Percentiles rank a stretch among this genome's conserved stretches.
These are phyloP conservation scores for Tragelaphus eurycerus DNA, from an alignment of 2,797 vertebrate genomes.

Conservation along the genomic window DNA sequence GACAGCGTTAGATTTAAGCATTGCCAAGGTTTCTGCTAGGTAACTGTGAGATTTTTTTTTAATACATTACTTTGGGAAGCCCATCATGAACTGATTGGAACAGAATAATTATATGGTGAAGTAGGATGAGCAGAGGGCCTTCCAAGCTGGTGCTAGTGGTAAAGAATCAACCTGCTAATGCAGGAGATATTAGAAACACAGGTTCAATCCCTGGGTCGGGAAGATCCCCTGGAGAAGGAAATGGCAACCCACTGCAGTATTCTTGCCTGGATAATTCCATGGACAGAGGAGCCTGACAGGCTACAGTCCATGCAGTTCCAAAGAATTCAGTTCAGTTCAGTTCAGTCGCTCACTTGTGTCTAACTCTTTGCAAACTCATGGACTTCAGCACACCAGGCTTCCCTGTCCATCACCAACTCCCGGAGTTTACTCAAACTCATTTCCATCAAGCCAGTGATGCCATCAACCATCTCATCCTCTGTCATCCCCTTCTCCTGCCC, in stretches of 20 bases:
- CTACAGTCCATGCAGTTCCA: background rate
- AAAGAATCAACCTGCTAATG: background rate
- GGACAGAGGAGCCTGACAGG: background rate
- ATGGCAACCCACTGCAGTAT: background rate
- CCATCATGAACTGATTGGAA: background rate
- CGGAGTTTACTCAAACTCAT: background rate
- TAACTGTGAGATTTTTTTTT: background rate
- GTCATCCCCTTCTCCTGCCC: background rate
- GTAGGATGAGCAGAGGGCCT: background rate
- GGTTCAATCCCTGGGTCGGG: background rate
- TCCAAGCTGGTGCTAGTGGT: background rate
- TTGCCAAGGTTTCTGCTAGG: background rate
- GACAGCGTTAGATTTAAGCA: background rate
- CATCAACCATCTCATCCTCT: background rate
- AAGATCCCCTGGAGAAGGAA: background rate
- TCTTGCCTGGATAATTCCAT: background rate
- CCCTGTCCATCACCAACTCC: background rate
- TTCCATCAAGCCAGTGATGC: background rate
- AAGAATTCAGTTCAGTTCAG: background rate
- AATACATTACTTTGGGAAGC: background rate
- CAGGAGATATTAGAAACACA: background rate
- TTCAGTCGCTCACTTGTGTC: rapidly evolving
- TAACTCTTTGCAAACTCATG: background rate
- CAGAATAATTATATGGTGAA: background rate
- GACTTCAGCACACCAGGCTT: background rate